Evolutionary conservation across 2,888 invertebrate genomes (phyloP).

Genomic region (Caenorhabditis sinica): DNA sequence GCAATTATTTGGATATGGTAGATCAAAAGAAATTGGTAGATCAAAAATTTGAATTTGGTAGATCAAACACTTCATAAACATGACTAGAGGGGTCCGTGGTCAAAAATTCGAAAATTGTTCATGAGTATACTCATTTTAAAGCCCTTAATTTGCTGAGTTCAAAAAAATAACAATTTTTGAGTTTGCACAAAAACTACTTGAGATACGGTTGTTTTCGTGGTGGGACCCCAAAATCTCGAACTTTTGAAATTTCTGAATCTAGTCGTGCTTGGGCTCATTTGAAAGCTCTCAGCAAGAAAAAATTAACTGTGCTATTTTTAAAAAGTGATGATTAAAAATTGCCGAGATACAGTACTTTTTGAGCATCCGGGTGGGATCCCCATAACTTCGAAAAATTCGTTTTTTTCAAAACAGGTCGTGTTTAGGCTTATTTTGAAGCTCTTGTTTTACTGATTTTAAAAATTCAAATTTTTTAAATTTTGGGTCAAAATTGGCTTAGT

Average conservation of each 20-base stretch:
- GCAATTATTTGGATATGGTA: neutral
- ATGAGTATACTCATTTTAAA: too few relatives aligned
- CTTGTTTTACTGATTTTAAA: too few relatives aligned
- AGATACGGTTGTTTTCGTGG: neutral
- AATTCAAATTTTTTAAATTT: too few relatives aligned
- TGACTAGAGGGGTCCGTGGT: neutral
- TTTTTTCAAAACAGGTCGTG: too few relatives aligned
- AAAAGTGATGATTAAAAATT: neutral
- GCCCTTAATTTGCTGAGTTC: neutral
- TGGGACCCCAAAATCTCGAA: neutral
- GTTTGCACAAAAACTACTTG: neutral
- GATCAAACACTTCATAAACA: neutral
- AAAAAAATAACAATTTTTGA: neutral
- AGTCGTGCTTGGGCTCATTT: constrained; percentile 1
- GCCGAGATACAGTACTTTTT: too few relatives aligned
- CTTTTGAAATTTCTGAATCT: neutral
- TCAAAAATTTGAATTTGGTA: neutral
- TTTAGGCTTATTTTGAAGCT: too few relatives aligned
- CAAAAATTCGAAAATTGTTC: neutral
- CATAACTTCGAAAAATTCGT: neutral
- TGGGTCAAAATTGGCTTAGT: too few relatives aligned
- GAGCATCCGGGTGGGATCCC: too few relatives aligned
- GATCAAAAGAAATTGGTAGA: neutral
- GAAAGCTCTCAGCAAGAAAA: neutral
- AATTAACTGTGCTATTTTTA: neutral